Base-by-base conservation (phyloP, 2,888 invertebrate genomes). In the Yponomeuta cagnagella region DNA sequence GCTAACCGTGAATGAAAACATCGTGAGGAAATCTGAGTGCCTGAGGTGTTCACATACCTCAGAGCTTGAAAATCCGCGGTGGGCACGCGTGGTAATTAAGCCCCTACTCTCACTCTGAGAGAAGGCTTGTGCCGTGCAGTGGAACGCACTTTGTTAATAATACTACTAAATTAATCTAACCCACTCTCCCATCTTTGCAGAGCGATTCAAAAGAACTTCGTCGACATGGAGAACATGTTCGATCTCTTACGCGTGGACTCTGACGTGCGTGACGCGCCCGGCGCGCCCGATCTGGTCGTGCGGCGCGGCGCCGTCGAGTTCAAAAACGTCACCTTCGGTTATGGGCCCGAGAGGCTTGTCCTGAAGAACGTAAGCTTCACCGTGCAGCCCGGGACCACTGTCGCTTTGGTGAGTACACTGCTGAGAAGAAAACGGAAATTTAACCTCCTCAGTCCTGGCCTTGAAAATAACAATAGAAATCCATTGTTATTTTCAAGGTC, bases 171-270 rank as follows among this genome's bases (percentile, higher is more conserved):
- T 23, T 23, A 43, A 43, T 1, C 9, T 43, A 43, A 43, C 6
- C 43, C 43, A 8, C 43, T 6, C 6, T 8, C 15, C 12, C 3
- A 15, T 3, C 65, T 65, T 31, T n/a, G 31, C 83, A 97, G 99
- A 81, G 97, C 97, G 71, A 98, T 99, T 73, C 99, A 99, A 84
- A 98, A 97, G 91, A 97, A 98, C 82, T 99, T 99, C 81, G 95
- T 99, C 30, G 99, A 99, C 82, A 99, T 99, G 99, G 99, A 99
- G 88, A 99, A 99, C 86, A 99, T 99, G 99, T 98, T 99, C 84
- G 98, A 99, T 77, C 88, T 99, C 74, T 93, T 99, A 79, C 94
- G 96, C 63, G 97, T 98, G 80, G 95, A 96, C 67, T 95, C 96
- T 71, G 98, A 99, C 92, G 95, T 99, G 37, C 93, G 95, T 3